Evolutionary conservation across 2,113 vertebrate genomes (phyloP).

Genomic region (Macrotis lagotis): DNA sequence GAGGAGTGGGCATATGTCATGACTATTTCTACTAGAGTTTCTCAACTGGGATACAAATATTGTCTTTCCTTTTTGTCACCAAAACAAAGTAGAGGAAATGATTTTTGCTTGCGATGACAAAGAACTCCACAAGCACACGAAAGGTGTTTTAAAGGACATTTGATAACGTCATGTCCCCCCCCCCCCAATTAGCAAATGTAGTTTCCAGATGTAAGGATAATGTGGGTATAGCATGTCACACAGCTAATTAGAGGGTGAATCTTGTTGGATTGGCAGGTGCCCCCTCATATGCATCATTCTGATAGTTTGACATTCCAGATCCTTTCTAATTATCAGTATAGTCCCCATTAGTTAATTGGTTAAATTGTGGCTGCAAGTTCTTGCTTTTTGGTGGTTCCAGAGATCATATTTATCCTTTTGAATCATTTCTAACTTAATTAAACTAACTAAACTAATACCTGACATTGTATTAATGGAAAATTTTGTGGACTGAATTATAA

Average conservation of each 20-base stretch:
- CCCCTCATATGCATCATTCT: neutral
- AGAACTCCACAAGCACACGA: conserved; percentile 36
- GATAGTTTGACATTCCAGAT: neutral
- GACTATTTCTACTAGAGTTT: conserved; percentile 38
- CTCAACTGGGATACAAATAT: conserved; percentile 58
- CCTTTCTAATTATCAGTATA: neutral
- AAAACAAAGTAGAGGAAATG: conserved; percentile 37
- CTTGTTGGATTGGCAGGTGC: neutral
- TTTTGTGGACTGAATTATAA: neutral
- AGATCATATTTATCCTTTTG: neutral
- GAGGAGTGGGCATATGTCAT: conserved; percentile 16
- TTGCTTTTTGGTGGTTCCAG: neutral
- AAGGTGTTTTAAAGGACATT: neutral
- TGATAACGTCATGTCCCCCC: neutral
- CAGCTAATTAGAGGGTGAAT: neutral
- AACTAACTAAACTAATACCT: neutral
- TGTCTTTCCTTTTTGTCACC: conserved; percentile 4
- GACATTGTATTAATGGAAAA: neutral
- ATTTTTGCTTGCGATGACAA: conserved; percentile 31
- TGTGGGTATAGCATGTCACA: neutral
- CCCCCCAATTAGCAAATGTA: neutral
- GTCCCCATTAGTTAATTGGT: neutral
- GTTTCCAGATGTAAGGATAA: neutral
- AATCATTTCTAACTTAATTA: neutral
- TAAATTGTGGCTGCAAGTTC: neutral